Evolutionary conservation across 1,140 invertebrate genomes (phyloP).

Genomic region (Diplogasteroides magnus): DNA sequence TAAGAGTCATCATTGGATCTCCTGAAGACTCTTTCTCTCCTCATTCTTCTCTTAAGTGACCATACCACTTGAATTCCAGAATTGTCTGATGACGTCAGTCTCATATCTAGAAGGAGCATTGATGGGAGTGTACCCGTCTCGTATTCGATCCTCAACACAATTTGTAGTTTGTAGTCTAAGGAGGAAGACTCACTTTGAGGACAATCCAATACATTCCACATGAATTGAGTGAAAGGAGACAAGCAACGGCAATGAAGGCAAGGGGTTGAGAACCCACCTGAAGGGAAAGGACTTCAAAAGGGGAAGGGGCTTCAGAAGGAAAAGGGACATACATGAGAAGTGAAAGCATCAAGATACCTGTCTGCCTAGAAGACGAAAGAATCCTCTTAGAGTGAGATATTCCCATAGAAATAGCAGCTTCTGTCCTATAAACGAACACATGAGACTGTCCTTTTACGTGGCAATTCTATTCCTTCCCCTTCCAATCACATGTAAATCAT

Average conservation of each 20-base stretch:
- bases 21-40: conserved; percentile 17
- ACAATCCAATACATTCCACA: conserved; percentile 43
- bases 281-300: no score
- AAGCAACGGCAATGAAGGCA: conserved; percentile 1
- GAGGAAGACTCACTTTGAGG: conserved; percentile 28
- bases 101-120: conserved; percentile 49
- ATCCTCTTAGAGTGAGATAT: background rate
- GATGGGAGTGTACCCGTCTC: conserved; percentile 49
- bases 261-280: background rate
- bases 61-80: background rate
- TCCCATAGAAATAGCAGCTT: background rate
- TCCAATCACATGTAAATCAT: no score
- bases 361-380: background rate
- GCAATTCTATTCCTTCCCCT: no score
- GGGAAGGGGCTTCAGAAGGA: no score
- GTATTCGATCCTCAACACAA: conserved; percentile 35
- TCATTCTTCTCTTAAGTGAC: background rate
- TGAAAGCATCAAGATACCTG: background rate
- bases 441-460: no score
- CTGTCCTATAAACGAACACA: no score
- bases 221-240: conserved; percentile 27
- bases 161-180: no score
- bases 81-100: conserved; percentile 25
- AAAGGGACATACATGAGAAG: no score
- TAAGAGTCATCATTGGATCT: conserved; percentile 45